Evolutionary conservation across 2,797 vertebrate genomes (phyloP).

Genomic region (Poeciliopsis presidionis): DNA sequence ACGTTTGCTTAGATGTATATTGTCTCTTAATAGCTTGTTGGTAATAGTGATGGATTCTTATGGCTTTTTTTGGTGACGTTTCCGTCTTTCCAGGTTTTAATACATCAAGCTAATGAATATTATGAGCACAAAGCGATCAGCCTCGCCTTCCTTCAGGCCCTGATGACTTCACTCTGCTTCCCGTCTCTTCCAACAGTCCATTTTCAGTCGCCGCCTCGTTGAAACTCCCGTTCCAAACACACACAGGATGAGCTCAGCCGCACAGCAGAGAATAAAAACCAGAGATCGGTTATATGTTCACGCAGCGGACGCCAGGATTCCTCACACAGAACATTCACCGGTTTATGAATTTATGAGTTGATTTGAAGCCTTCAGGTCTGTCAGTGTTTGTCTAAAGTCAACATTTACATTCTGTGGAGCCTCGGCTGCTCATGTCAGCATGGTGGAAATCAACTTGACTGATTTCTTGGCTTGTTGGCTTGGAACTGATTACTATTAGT

Average conservation of each 20-base stretch:
- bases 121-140: background rate
- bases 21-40: too few relatives aligned
- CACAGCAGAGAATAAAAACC: background rate
- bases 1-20: too few relatives aligned
- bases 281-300: background rate
- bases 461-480: background rate
- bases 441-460: background rate
- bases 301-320: background rate
- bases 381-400: background rate
- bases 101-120: background rate
- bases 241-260: background rate
- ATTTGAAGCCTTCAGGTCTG: background rate
- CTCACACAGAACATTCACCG: background rate
- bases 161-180: background rate
- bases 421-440: background rate
- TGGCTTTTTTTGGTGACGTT: too few relatives aligned
- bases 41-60: too few relatives aligned
- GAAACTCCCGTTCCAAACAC: background rate
- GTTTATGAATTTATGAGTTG: background rate
- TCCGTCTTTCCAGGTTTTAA: too few relatives aligned
- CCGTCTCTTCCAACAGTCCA: background rate
- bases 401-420: background rate
- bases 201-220: background rate
- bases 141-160: background rate
- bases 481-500: background rate